Evolutionary conservation across 2,797 vertebrate genomes (phyloP).

Genomic region (Natrix natrix): DNA sequence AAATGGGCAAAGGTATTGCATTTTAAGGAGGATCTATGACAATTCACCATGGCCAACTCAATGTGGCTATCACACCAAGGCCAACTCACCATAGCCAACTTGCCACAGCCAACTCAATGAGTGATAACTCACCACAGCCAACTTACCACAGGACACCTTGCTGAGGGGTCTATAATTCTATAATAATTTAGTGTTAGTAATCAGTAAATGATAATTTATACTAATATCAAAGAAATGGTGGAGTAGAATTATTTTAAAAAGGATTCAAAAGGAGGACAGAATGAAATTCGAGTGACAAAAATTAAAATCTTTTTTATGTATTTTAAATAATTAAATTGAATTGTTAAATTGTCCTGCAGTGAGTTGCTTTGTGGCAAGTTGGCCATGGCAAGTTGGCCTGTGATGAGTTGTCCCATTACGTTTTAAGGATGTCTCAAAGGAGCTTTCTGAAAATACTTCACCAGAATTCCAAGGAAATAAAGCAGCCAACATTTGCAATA

Average conservation of each 20-base stretch:
- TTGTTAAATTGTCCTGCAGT: not conserved
- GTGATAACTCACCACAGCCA: too few relatives aligned
- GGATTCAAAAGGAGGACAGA: not conserved
- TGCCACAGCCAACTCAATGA: not conserved
- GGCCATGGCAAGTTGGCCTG: not conserved
- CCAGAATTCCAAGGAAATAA: not conserved
- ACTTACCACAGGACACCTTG: not conserved
- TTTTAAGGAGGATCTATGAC: not conserved
- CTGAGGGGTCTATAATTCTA: not conserved
- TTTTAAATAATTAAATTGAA: not conserved
- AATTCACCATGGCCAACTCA: not conserved
- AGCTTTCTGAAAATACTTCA: not conserved
- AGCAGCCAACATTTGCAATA: not conserved
- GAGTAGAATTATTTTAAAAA: not conserved
- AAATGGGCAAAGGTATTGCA: conserved; percentile 29
- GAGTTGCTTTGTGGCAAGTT: not conserved
- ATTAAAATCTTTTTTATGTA: not conserved
- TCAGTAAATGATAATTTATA: not conserved
- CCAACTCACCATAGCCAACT: not conserved
- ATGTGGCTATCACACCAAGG: too few relatives aligned
- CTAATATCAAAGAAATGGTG: not conserved
- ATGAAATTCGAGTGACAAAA: not conserved
- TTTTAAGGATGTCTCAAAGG: not conserved
- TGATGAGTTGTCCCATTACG: not conserved
- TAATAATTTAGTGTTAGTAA: too few relatives aligned